Evolutionary conservation across 2,113 vertebrate species (phyloP).

Genomic region (Scortum barcoo): DNA sequence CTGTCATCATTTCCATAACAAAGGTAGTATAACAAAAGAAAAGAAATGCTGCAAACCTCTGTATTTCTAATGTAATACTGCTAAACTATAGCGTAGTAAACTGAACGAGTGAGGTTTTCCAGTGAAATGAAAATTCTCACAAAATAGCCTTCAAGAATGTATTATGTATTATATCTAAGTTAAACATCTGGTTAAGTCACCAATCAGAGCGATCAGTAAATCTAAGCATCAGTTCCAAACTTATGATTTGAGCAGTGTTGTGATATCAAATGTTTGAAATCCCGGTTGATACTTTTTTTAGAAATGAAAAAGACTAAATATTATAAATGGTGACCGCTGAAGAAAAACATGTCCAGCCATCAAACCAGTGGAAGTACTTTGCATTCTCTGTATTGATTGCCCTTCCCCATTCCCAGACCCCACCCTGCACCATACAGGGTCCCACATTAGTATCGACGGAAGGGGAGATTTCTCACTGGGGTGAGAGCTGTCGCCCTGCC

Average conservation of each 20-base stretch:
- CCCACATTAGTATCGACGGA: conserved; percentile 60
- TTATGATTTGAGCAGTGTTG: neutral
- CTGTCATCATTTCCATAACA: too few species aligned
- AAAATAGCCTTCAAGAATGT: neutral
- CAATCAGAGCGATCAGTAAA: too few species aligned
- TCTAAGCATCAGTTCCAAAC: neutral
- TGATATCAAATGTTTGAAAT: neutral
- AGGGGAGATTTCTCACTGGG: conserved; percentile 57
- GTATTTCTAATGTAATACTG: too few species aligned
- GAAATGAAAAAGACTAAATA: neutral
- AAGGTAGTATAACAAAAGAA: neutral
- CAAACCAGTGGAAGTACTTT: conserved; percentile 61
- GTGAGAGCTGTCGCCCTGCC: conserved; percentile 45
- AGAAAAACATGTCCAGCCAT: conserved; percentile 22
- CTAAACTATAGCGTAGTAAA: too few species aligned
- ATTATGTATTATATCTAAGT: too few species aligned
- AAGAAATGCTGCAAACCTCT: neutral
- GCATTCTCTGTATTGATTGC: conserved; percentile 60
- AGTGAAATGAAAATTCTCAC: too few species aligned
- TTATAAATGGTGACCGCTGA: neutral
- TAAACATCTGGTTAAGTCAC: neutral
- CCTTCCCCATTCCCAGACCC: conserved; percentile 7
- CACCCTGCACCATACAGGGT: conserved; percentile 9
- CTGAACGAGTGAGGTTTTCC: too few species aligned
- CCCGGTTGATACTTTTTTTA: neutral